These are phyloP conservation scores for Cylloceria caligata DNA, from an alignment of 2,888 invertebrate species.

Conservation along the genomic window DNA sequence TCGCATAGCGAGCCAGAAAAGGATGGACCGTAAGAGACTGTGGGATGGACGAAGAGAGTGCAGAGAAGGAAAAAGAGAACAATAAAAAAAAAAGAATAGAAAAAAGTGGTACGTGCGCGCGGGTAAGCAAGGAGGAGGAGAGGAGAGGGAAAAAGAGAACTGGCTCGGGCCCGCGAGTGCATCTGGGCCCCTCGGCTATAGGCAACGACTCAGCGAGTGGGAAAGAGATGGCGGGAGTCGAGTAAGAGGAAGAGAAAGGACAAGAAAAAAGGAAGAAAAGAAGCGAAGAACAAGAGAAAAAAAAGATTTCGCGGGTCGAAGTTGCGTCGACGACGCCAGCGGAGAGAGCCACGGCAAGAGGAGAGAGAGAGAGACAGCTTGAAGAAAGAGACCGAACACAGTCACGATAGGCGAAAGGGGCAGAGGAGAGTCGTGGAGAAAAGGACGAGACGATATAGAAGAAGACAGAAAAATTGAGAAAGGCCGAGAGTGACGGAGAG, in stretches of 20 bases:
- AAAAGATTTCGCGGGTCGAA: conserved; percentile 68
- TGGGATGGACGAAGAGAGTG: conserved; percentile 13
- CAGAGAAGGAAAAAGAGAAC: conserved; percentile 32
- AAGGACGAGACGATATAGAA: conserved; percentile 45
- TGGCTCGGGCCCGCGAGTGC: conserved; percentile 68
- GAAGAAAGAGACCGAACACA: conserved; percentile 30
- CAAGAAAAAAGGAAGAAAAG: conserved; percentile 63
- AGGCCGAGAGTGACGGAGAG: conserved; percentile 45
- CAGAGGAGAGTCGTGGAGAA: conserved; percentile 29
- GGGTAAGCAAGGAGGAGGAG: conserved; percentile 52
- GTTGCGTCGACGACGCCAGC: conserved; percentile 61
- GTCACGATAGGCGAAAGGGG: conserved; percentile 40
- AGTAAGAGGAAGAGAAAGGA: conserved; percentile 36
- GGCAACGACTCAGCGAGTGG: conserved; percentile 75
- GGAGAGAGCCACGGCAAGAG: conserved; percentile 41
- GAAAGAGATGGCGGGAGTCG: conserved; percentile 34
- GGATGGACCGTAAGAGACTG: conserved; percentile 30
- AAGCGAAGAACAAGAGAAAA: conserved; percentile 59
- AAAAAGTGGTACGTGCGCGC: conserved; percentile 60
- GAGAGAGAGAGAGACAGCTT: conserved; percentile 41
- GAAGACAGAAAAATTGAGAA: conserved; percentile 24
- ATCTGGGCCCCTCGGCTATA: conserved; percentile 71
- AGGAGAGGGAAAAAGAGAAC: conserved; percentile 48
- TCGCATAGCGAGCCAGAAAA: conserved; percentile 52
- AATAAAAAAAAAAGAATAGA: conserved; percentile 28